Conservation (phyloP, 2,888 invertebrate species). For the Lapara coniferarum region DNA sequence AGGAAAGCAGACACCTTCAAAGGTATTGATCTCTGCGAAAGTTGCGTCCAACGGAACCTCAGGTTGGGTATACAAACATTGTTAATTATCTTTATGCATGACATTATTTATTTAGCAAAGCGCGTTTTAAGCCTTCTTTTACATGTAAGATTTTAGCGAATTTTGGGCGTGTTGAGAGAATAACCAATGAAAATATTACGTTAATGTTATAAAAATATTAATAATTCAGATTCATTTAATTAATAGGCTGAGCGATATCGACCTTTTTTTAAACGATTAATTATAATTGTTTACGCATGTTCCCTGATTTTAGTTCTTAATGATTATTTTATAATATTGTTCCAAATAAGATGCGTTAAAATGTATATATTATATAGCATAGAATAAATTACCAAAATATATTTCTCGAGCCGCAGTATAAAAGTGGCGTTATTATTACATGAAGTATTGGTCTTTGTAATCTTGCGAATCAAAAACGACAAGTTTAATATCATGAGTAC, state of each 20-base stretch:
- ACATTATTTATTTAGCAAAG: slow-evolving; percentile 32
- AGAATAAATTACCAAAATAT: neutral
- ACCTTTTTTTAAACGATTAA: neutral
- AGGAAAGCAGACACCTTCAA: slow-evolving; percentile 55
- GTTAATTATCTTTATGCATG: slow-evolving; percentile 56
- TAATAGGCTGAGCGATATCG: slow-evolving; percentile 1
- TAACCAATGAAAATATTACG: neutral
- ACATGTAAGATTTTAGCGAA: slow-evolving; percentile 16
- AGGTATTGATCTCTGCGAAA: slow-evolving; percentile 57
- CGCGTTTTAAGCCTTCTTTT: slow-evolving; percentile 18
- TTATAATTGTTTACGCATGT: neutral
- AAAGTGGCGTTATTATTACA: neutral
- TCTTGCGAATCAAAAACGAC: neutral
- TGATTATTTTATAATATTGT: neutral
- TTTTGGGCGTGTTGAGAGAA: neutral
- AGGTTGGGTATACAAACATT: slow-evolving; percentile 69
- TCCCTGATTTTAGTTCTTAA: slow-evolving; percentile 6
- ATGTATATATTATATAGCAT: neutral
- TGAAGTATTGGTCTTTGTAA: neutral
- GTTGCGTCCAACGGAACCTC: slow-evolving; percentile 60
- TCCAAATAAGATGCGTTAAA: neutral
- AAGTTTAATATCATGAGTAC: neutral
- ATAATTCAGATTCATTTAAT: neutral
- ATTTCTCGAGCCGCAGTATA: neutral
- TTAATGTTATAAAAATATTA: neutral